These are phyloP conservation scores for Tretioscincus oriximinensis DNA, from an alignment of 2,113 vertebrate species.

Conservation along the genomic window DNA sequence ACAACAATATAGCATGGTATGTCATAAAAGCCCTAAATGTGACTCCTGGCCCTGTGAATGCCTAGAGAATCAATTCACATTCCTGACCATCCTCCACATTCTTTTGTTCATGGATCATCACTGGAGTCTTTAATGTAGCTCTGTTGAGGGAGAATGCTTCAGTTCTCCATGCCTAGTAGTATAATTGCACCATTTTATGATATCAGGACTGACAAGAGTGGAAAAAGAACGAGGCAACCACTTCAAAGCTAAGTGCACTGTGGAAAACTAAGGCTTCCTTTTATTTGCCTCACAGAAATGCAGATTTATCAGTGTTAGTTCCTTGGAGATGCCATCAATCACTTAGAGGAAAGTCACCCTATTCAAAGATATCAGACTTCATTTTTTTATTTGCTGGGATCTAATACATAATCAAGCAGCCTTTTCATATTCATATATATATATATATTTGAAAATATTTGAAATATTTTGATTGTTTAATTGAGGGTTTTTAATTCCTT, in stretches of 20 bases:
- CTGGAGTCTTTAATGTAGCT: background rate
- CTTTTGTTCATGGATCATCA: background rate
- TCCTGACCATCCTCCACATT: background rate
- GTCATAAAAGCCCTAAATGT: no score
- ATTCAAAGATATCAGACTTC: background rate
- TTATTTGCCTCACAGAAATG: background rate
- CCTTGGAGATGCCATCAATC: background rate
- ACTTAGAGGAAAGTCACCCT: background rate
- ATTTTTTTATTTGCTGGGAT: background rate
- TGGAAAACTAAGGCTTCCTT: background rate
- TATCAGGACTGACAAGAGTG: background rate
- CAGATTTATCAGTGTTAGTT: background rate
- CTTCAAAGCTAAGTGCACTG: slow-evolving; percentile 5
- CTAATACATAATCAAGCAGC: background rate
- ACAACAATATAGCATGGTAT: no score
- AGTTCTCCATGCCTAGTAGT: background rate
- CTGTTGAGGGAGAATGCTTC: background rate
- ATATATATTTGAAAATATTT: background rate
- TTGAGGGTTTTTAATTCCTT: no score
- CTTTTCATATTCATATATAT: background rate
- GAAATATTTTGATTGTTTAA: no score
- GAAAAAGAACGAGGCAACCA: background rate
- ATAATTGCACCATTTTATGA: slow-evolving; percentile 17
- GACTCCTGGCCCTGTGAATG: no score
- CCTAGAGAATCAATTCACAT: background rate